Conservation (phyloP, 2,888 invertebrate species). For the Biston betularia region DNA sequence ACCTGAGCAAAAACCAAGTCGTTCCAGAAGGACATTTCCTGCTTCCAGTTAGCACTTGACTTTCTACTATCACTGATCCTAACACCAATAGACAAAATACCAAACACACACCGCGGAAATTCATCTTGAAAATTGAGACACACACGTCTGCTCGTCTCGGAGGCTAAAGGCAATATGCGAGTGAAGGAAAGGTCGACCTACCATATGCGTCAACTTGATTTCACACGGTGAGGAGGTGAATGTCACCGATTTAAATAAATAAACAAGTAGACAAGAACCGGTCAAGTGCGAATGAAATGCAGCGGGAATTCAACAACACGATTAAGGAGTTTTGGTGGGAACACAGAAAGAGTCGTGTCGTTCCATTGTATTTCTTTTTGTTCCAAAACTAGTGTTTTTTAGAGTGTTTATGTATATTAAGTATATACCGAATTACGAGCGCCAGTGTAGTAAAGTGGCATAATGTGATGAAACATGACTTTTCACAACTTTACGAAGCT, state of each 20-base stretch:
- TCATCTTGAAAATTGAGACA: slow-evolving; percentile 2
- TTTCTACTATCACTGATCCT: background rate
- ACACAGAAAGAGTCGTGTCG: too few relatives aligned
- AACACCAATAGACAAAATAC: slow-evolving; percentile 3
- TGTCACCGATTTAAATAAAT: background rate
- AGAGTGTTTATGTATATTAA: too few relatives aligned
- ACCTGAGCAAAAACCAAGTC: slow-evolving; percentile 5
- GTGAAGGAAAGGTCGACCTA: background rate
- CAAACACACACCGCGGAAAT: background rate
- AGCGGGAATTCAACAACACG: too few relatives aligned
- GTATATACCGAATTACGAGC: too few relatives aligned
- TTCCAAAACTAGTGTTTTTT: too few relatives aligned
- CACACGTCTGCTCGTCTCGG: background rate
- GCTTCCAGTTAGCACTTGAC: background rate
- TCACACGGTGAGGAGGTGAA: background rate
- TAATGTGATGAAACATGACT: too few relatives aligned
- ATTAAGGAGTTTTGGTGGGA: too few relatives aligned
- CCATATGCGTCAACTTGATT: slow-evolving; percentile 4
- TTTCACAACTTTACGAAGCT: too few relatives aligned
- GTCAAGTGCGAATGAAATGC: too few relatives aligned
- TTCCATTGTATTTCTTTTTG: too few relatives aligned
- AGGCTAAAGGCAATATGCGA: slow-evolving; percentile 1
- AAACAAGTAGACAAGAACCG: background rate
- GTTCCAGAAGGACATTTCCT: background rate
- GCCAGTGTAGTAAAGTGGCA: too few relatives aligned